Evolutionary conservation across 2,113 vertebrate genomes (phyloP), one percentile per base, ranked within the genome.

Genomic region (Hylia prasina): DNA sequence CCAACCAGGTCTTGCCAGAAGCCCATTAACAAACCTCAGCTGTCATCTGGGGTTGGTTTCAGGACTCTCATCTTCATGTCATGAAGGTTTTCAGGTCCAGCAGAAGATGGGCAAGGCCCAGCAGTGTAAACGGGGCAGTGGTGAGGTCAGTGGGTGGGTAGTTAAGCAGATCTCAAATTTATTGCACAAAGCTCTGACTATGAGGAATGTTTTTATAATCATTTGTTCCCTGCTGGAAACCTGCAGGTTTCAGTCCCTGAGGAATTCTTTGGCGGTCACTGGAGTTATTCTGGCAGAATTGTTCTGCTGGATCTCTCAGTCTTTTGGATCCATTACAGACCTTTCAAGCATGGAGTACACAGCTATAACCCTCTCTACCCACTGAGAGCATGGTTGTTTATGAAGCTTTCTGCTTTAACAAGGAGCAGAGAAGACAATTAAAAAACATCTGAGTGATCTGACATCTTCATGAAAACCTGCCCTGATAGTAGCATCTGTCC

Each of bases 151-250:
- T 42, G 88, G 79, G 88, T 94, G 92, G 85, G 68, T 92, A 88
- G 79, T 68, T 81, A 71, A 88, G 75, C n/a, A 58, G 35, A 83
- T 94, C 79, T 94, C 68, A 86, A 66, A 70, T 56, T 28, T 35
- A 68, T 86, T 97, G 82, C 94, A 83, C 90, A 94, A 96, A 71
- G 40, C 56, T 86, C 80, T 91, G 87, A 87, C 75, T 83, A 48
- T 81, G 86, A 96, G 54, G 44, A 90, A 87, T 92, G 94, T 83
- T 95, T 94, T 90, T 94, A 64, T 96, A 94, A 91, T 96, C 17
- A 94, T 91, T 94, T 82, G 63, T 90, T 96, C 85, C 79, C 87
- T 87, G 75, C 82, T 95, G 80, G 82, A 97, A 94, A 91, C 68
- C 75, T 94, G 57, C 90, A 93, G 87, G 94, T 96, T 87, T 91